These are phyloP conservation scores for Cydia pomonella DNA, from an alignment of 1,140 invertebrate species.

Conservation along the genomic window DNA sequence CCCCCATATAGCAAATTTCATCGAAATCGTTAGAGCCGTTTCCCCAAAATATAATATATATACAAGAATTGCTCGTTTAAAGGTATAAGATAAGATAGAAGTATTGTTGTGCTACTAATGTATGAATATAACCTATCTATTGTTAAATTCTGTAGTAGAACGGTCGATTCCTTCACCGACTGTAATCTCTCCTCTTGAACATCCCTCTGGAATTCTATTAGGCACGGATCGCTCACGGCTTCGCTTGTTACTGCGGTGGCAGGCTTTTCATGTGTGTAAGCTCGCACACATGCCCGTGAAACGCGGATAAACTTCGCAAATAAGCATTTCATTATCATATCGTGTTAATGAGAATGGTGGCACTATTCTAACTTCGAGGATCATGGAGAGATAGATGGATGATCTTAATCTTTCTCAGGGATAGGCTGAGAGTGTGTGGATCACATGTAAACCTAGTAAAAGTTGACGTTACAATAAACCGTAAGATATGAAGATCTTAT, in stretches of 20 bases:
- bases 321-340: conserved; percentile 32
- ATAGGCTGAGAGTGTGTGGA: too few species aligned
- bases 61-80: too few species aligned
- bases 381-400: neutral
- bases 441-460: too few species aligned
- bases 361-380: neutral
- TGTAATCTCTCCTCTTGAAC: conserved; percentile 40
- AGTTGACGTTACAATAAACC: too few species aligned
- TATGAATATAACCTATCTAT: too few species aligned
- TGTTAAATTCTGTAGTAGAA: conserved; percentile 20
- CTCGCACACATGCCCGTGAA: neutral
- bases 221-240: conserved; percentile 34
- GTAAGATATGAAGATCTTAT: too few species aligned
- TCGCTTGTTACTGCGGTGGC: conserved; percentile 33
- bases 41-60: too few species aligned
- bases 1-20: too few species aligned
- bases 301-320: conserved; percentile 28
- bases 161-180: conserved; percentile 21
- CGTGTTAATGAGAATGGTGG: conserved; percentile 27
- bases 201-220: conserved; percentile 46
- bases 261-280: neutral
- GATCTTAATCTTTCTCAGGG: neutral
- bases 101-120: too few species aligned
- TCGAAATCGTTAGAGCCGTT: too few species aligned
- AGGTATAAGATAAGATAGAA: too few species aligned